Conservation (phyloP, 2,797 vertebrate species). For the Anguilla pacifica region DNA sequence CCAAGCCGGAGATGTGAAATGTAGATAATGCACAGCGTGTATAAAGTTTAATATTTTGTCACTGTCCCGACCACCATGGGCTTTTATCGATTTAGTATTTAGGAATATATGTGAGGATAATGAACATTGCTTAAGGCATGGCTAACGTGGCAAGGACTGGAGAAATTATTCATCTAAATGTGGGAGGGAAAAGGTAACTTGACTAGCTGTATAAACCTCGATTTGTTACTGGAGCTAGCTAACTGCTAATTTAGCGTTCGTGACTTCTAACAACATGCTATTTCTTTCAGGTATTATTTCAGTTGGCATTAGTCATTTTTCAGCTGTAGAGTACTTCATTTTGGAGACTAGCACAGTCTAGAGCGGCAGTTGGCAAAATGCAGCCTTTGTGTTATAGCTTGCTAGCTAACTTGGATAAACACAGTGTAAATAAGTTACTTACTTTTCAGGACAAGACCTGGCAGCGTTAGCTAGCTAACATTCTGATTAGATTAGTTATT, state of each 20-base stretch:
- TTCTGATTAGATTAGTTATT: neutral
- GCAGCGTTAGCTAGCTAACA: neutral
- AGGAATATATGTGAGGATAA: neutral
- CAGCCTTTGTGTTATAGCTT: too few species aligned
- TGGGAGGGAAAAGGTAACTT: constrained; percentile 78
- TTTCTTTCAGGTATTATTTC: neutral
- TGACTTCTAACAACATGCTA: neutral
- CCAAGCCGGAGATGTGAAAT: neutral
- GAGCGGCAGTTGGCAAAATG: too few species aligned
- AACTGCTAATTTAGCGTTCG: neutral
- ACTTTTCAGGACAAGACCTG: too few species aligned
- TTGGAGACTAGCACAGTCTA: too few species aligned
- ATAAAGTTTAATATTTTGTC: neutral
- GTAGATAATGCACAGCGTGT: neutral
- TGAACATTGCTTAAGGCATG: constrained; percentile 29
- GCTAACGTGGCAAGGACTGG: constrained; percentile 62
- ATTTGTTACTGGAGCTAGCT: neutral
- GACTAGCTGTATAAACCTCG: neutral
- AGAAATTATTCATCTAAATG: constrained; percentile 82
- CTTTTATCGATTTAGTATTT: neutral
- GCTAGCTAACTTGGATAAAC: too few species aligned
- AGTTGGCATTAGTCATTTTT: neutral
- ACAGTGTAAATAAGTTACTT: too few species aligned
- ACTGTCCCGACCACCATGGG: neutral
- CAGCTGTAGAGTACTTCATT: neutral